These are phyloP conservation scores for Epirrhoe tristata DNA, from an alignment of 2,888 invertebrate genomes.

Conservation along the genomic window DNA sequence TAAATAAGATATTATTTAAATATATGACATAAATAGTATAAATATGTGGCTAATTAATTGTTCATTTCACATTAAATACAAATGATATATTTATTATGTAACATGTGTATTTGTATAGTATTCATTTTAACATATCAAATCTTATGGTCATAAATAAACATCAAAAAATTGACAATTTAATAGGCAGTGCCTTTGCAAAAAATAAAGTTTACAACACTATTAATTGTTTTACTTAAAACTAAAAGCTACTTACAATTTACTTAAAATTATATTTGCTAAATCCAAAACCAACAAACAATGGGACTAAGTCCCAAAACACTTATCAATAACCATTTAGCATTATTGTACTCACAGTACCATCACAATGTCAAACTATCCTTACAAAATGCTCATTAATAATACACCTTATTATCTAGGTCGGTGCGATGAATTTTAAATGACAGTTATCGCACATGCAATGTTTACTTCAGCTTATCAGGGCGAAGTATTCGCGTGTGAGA, in stretches of 20 bases:
- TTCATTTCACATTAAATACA: background rate
- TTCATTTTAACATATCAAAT: no score
- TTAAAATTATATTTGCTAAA: conserved; percentile 16
- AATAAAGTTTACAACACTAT: background rate
- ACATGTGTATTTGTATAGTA: no score
- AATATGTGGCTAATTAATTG: background rate
- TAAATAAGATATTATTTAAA: conserved; percentile 1
- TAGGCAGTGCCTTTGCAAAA: background rate
- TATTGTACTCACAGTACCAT: conserved; percentile 75
- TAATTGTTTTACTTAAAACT: background rate
- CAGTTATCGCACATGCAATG: background rate
- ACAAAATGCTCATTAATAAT: conserved; percentile 39
- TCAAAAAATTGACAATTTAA: no score
- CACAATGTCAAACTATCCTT: conserved; percentile 50
- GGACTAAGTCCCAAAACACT: conserved; percentile 66
- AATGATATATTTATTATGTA: background rate
- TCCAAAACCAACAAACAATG: conserved; percentile 43
- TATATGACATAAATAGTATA: background rate
- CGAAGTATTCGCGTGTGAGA: no score
- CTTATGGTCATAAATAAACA: no score
- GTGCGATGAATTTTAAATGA: conserved; percentile 20
- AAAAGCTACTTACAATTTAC: background rate
- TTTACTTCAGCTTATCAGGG: no score
- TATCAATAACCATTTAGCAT: conserved; percentile 48
- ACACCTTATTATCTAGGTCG: conserved; percentile 28